A percentile compares a stretch with the other conserved stretches of the same genome.
Conservation (phyloP, 1,140 invertebrate genomes). For the Venturia canescens region DNA sequence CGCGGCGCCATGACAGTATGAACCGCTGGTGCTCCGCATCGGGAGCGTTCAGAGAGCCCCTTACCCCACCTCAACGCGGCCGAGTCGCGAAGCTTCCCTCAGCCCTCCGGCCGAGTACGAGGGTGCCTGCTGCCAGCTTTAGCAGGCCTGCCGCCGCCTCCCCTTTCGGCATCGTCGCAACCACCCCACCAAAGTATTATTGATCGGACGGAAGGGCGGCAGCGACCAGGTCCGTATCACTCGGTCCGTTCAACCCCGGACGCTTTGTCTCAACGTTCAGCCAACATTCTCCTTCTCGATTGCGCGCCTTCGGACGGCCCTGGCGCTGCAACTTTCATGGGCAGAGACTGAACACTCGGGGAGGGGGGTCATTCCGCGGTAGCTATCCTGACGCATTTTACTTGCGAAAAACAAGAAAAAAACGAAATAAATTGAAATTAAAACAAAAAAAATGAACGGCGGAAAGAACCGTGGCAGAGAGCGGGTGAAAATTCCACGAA, state of each 20-base stretch:
- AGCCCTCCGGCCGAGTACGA: conserved; percentile 41
- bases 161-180: conserved; percentile 15
- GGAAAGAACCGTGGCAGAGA: no score
- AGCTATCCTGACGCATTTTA: conserved; percentile 2
- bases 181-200: conserved; percentile 74
- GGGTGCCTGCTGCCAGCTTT: conserved; percentile 42
- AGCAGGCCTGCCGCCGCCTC: background rate
- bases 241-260: conserved; percentile 55
- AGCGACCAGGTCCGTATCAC: conserved; percentile 68
- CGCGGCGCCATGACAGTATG: conserved; percentile 75
- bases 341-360: background rate
- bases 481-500: no score
- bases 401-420: background rate
- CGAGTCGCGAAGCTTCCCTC: conserved; percentile 53
- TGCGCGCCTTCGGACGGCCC: background rate
- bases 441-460: background rate
- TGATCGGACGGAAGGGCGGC: conserved; percentile 76
- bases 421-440: no score
- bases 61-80: conserved; percentile 56
- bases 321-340: background rate
- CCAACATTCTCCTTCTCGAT: background rate
- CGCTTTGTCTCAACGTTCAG: conserved; percentile 16
- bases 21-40: conserved; percentile 51
- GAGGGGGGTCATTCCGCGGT: background rate
- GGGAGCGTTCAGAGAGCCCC: conserved; percentile 23